phyloP scores from a whole-genome alignment of 2,797 vertebrate species.

The Vultur gryphus region DNA sequence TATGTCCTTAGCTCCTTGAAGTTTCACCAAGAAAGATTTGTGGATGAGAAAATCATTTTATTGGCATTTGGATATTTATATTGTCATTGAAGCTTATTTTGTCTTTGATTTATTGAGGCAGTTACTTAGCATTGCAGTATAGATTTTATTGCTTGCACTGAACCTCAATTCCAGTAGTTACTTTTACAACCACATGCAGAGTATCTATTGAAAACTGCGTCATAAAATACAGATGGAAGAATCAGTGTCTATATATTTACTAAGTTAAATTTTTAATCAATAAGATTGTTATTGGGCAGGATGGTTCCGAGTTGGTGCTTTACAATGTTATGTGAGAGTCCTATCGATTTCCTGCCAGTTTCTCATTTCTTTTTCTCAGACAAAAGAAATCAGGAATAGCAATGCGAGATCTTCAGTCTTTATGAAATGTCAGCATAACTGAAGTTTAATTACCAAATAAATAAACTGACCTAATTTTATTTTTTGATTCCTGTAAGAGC shows the following conservation, averaged over 20 bases:
- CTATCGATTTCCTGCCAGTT: neutral
- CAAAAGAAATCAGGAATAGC: neutral
- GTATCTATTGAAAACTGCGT: neutral
- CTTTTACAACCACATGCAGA: neutral
- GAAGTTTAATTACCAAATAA: neutral
- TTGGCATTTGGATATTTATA: neutral
- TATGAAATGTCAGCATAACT: neutral
- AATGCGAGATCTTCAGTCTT: neutral
- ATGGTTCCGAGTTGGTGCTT: neutral
- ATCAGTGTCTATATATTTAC: neutral
- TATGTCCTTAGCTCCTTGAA: neutral
- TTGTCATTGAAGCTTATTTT: neutral
- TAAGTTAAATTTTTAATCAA: neutral
- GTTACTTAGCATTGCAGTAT: neutral
- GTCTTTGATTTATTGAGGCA: neutral
- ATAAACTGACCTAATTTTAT: neutral
- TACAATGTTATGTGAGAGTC: neutral
- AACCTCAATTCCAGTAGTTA: neutral
- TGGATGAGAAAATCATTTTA: neutral
- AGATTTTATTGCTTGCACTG: neutral
- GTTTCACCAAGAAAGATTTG: neutral
- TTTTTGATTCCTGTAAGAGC: neutral
- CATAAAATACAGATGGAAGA: constrained; percentile 14
- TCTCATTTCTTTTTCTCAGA: neutral
- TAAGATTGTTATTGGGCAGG: neutral